Conservation (phyloP, 2,888 invertebrate species). For the Resseliella maxima region DNA sequence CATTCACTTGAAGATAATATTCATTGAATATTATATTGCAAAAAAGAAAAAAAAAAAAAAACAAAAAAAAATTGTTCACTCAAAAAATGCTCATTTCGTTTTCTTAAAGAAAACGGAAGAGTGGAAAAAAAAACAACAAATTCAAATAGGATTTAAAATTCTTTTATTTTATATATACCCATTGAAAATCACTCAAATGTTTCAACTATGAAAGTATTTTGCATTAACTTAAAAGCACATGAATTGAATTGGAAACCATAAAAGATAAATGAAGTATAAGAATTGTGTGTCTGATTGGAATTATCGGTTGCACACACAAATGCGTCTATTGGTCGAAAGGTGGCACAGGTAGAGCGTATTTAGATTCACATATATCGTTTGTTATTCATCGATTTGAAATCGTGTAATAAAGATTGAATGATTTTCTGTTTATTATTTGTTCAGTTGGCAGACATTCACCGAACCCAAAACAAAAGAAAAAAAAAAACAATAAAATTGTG, state of each 20-base stretch:
- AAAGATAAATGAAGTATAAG: not conserved
- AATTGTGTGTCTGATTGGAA: slow-evolving; percentile 6
- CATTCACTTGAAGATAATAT: too few relatives aligned
- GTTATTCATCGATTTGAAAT: not conserved
- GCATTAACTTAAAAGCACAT: not conserved
- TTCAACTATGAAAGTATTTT: not conserved
- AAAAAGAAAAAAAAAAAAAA: too few relatives aligned
- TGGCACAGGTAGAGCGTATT: slow-evolving; percentile 32
- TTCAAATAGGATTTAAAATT: too few relatives aligned
- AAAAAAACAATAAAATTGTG: not conserved
- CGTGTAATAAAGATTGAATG: not conserved
- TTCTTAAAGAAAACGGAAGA: too few relatives aligned
- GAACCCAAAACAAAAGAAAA: too few relatives aligned
- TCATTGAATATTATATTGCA: too few relatives aligned
- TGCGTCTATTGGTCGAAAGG: slow-evolving; percentile 24
- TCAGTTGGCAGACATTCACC: not conserved
- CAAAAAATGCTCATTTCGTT: too few relatives aligned
- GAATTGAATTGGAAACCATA: not conserved
- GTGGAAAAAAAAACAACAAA: too few relatives aligned
- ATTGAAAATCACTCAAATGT: not conserved
- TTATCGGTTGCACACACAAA: not conserved
- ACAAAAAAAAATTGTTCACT: too few relatives aligned
- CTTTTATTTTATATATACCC: not conserved
- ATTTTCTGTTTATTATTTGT: not conserved
- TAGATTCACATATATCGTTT: not conserved